A percentile compares a stretch with the other conserved stretches of the same genome.
phyloP scores from a whole-genome alignment of 2,797 vertebrate genomes.

The Psittacula derbiana region DNA sequence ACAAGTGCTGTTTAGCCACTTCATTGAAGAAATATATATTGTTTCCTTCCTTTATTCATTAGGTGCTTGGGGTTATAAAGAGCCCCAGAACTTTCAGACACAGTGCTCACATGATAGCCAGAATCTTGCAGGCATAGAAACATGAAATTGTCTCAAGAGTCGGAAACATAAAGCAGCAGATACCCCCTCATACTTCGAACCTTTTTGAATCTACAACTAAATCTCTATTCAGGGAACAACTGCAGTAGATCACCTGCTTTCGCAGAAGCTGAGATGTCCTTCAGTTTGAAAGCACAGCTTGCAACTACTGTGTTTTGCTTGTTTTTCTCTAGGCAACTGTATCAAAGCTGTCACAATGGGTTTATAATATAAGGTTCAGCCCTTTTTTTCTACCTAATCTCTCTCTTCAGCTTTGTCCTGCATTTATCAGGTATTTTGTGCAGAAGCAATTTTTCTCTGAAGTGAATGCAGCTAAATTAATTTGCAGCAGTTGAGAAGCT shows the following conservation, averaged over 20 bases:
- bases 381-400: not conserved
- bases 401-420: not conserved
- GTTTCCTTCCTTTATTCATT: constrained; percentile 3
- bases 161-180: not conserved
- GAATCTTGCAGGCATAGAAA: not conserved
- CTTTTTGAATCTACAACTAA: not conserved
- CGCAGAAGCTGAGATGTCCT: not conserved
- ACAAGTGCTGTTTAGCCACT: constrained; percentile 57
- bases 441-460: not conserved
- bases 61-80: not conserved
- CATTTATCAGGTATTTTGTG: not conserved
- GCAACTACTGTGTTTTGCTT: not conserved
- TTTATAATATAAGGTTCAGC: not conserved
- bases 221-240: not conserved
- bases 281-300: not conserved
- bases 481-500: not conserved
- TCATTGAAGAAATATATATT: constrained; percentile 45
- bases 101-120: not conserved
- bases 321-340: not conserved
- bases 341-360: not conserved
- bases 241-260: not conserved
- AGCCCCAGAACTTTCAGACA: constrained; percentile 28
- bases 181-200: not conserved
- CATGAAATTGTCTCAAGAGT: not conserved
- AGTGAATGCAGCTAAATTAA: not conserved